These are phyloP conservation scores for Arrhamphus sclerolepis DNA, from an alignment of 2,797 vertebrate species.

Conservation along the genomic window DNA sequence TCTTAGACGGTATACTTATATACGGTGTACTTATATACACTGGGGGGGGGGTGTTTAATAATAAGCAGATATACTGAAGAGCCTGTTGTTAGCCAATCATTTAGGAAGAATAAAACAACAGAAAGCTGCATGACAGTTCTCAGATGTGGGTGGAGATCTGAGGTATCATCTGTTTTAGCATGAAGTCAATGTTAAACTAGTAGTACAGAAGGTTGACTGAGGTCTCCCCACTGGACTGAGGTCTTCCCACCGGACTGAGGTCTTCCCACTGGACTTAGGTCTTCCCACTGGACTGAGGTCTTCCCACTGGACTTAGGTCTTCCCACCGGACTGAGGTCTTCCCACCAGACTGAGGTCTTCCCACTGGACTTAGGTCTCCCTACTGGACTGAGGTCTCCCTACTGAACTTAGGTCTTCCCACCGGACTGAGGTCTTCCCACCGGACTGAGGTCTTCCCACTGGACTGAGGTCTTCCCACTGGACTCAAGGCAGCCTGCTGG, in stretches of 20 bases:
- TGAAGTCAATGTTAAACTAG: constrained; percentile 36
- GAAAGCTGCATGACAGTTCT: constrained; percentile 21
- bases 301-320: too few relatives aligned
- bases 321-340: too few relatives aligned
- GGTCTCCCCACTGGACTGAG: constrained; percentile 38
- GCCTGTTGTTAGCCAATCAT: constrained; percentile 1
- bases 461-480: background rate
- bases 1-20: constrained; percentile 14
- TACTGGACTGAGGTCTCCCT: too few relatives aligned
- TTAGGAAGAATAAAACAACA: constrained; percentile 4
- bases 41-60: constrained; percentile 15
- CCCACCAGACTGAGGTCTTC: too few relatives aligned
- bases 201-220: constrained; percentile 35
- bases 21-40: too few relatives aligned
- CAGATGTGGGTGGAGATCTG: constrained; percentile 35
- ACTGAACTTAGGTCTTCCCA: too few relatives aligned
- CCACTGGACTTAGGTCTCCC: too few relatives aligned
- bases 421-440: too few relatives aligned
- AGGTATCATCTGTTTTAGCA: constrained; percentile 38
- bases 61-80: background rate
- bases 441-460: too few relatives aligned
- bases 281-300: too few relatives aligned
- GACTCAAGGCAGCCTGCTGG: constrained; percentile 24
- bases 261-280: too few relatives aligned
- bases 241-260: too few relatives aligned